A percentile compares a stretch with the other conserved stretches of the same genome.
phyloP scores from a whole-genome alignment of 2,888 invertebrate species.

The Tetragonula carbonaria region DNA sequence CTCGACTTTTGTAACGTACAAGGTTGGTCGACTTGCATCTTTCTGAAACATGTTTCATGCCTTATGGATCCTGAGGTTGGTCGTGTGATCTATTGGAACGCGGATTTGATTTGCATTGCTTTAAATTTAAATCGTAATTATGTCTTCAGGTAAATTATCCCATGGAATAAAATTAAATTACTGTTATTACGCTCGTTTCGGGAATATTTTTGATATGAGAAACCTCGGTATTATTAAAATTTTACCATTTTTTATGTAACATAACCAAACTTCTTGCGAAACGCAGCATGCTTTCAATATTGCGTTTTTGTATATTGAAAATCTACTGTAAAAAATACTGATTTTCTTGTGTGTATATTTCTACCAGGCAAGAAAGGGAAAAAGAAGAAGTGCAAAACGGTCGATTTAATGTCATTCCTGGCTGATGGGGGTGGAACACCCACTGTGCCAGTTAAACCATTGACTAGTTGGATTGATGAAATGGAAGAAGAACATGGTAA shows the following conservation, averaged over 20 bases:
- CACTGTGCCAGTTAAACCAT: slow-evolving; percentile 85
- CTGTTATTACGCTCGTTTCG: neutral
- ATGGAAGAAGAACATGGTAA: slow-evolving; percentile 92
- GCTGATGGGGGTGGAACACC: slow-evolving; percentile 88
- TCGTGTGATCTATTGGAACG: slow-evolving; percentile 62
- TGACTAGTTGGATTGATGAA: slow-evolving; percentile 91
- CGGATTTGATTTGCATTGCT: slow-evolving; percentile 71
- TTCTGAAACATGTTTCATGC: slow-evolving; percentile 54
- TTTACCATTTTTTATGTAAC: slow-evolving; percentile 59
- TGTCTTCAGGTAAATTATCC: slow-evolving; percentile 77
- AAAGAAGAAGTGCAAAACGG: slow-evolving; percentile 91
- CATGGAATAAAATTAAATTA: neutral
- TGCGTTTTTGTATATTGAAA: slow-evolving; percentile 38
- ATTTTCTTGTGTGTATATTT: neutral
- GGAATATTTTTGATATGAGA: neutral
- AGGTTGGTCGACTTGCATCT: slow-evolving; percentile 54
- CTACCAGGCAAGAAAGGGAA: slow-evolving; percentile 91
- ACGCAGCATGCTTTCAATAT: slow-evolving; percentile 79
- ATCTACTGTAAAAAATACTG: neutral
- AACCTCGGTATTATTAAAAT: slow-evolving; percentile 5
- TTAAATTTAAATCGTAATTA: slow-evolving; percentile 73
- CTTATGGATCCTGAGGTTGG: slow-evolving; percentile 64
- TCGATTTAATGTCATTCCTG: slow-evolving; percentile 93
- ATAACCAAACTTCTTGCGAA: slow-evolving; percentile 78
- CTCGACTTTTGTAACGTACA: neutral